Base-by-base conservation (phyloP, 2,797 vertebrate genomes). In the Peromyscus nudipes region DNA sequence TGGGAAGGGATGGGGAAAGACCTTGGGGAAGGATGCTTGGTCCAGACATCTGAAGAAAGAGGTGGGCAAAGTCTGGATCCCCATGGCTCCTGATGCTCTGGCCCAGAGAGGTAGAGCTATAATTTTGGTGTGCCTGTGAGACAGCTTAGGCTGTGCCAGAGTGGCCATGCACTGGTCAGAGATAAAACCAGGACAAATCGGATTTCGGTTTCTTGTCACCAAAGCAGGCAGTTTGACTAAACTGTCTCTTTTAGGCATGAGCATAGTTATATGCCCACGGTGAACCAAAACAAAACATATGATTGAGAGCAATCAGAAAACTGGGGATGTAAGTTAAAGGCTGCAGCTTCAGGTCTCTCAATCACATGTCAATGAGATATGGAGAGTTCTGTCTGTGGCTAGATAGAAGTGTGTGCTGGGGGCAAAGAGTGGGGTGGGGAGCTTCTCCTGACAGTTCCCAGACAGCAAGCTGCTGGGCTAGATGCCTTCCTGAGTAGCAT, bases 331-430 rank as follows among this genome's bases (percentile, higher is more conserved):
- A n/a, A n/a, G n/a, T n/a, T n/a, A n/a, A n/a, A n/a, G n/a, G n/a
- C n/a, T n/a, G n/a, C n/a, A n/a, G n/a, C n/a, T n/a, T n/a, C n/a
- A n/a, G n/a, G n/a, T n/a, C n/a, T n/a, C 79, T 29, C 34, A 67
- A 37, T 62, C 52, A 4, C 13, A 1, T 21, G 0, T 31, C 69
- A 27, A 0, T 16, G 17, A 23, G 31, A 37, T 1, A 29, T 31
- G 6, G 25, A 11, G n/a, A 79, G 8, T 4, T 89, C 76, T 73
- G 67, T 52, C 69, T 37, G 29, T 1, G 84, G 49, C 80, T 23
- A 12, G 11, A 43, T 31, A 17, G 87, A 69, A 8, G 31, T 2
- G 12, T 21, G 55, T 52, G 8, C 29, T 8, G 19, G 25, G 10
- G 43, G 71, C 65, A 25, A 40, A 37, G 71, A 12, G 13, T 10